Evolutionary conservation across 2,797 vertebrate species (phyloP), one percentile per base, ranked within the genome.

Genomic region (Falco peregrinus): DNA sequence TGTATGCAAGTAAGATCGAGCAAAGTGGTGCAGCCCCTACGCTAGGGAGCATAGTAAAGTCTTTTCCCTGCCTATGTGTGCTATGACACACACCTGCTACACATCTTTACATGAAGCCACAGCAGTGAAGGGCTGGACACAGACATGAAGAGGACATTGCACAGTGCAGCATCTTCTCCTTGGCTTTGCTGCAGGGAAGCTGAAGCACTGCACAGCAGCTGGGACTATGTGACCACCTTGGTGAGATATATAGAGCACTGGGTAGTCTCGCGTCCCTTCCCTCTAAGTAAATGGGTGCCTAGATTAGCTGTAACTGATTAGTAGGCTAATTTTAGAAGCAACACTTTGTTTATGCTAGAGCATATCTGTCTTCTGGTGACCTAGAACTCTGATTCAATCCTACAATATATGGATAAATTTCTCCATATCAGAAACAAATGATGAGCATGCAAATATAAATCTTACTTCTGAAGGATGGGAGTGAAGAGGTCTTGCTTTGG

Each of bases 1-100:
- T 45, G 8, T 70, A 33, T 60, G 24, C 4, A 43, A 84, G 28
- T 57, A 43, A 54, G 29, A 37, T 48, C 47, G 48, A 15, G 19
- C 57, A n/a, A 70, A 71, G 16, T 6, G 15, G 25, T 80, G 28
- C 53, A 71, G 57, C 25, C 14, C 10, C 45, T 68, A 13, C 57
- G 33, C n/a, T 48, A 24, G 5, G 43, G 31, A 56, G 20, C 29
- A 20, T 4, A 43, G 25, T 54, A 26, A 51, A 79, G 25, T 47
- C 15, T 10, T 11, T 45, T 56, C 35, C 35, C 14, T 21, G 17
- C 39, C 39, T 35, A 7, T 5, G 16, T 57, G 24, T 79, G 20
- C 24, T 78, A 12, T 0, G 1, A 31, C 24, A n/a, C 5, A 28
- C 17, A 16, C 1, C 4, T 9, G 7, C 20, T 54, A 18, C 4